phyloP scores from a whole-genome alignment of 2,113 vertebrate species.

The Hymenochirus boettgeri region DNA sequence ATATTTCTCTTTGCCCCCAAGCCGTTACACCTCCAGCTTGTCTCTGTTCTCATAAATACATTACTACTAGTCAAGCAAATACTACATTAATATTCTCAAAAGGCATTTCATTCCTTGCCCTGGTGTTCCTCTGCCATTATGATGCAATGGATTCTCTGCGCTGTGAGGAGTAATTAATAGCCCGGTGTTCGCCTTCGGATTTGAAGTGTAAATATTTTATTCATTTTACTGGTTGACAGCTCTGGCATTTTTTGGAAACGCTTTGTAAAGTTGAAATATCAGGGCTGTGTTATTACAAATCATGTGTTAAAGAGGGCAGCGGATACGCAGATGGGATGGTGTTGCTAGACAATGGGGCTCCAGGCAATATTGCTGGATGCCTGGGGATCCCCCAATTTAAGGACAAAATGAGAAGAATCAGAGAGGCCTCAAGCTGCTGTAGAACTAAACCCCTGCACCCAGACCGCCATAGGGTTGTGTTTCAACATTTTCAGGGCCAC shows the following conservation, averaged over 20 bases:
- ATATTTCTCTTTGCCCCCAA: neutral
- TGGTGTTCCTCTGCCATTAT: neutral
- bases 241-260: neutral
- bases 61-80: neutral
- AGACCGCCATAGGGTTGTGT: no score
- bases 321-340: no score
- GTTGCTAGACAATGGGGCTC: no score
- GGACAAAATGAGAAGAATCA: no score
- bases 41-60: neutral
- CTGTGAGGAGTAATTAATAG: neutral
- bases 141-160: neutral
- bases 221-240: neutral
- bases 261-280: neutral
- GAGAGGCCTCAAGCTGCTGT: no score
- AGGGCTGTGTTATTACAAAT: no score
- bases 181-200: neutral
- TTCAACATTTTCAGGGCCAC: no score
- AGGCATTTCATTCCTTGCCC: constrained; percentile 1
- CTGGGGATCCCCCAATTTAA: no score
- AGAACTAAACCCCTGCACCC: no score
- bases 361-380: no score
- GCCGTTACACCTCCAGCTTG: neutral
- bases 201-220: constrained; percentile 6
- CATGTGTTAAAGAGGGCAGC: no score
- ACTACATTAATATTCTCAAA: constrained; percentile 1